These are phyloP conservation scores for Cyanoderma ruficeps DNA, from an alignment of 2,113 vertebrate species.

Conservation along the genomic window DNA sequence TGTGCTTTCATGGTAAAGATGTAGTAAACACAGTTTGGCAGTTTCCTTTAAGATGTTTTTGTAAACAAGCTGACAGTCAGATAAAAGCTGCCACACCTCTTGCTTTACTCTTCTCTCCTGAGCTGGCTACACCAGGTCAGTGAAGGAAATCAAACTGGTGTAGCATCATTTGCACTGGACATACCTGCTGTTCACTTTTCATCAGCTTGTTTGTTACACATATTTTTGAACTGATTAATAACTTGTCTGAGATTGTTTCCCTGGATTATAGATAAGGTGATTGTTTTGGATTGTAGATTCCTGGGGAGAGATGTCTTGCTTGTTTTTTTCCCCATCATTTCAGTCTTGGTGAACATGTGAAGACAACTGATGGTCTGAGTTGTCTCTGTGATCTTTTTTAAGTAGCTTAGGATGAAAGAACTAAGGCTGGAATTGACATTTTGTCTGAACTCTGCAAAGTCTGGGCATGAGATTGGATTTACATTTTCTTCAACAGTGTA, in stretches of 20 bases:
- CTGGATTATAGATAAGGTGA: neutral
- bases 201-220: neutral
- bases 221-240: neutral
- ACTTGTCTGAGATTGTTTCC: neutral
- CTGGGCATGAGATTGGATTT: neutral
- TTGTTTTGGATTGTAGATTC: neutral
- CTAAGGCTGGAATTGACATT: neutral
- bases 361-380: neutral
- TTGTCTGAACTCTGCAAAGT: neutral
- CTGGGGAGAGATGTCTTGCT: neutral
- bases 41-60: neutral
- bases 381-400: neutral
- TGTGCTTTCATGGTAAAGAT: neutral
- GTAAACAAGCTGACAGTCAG: neutral
- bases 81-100: neutral
- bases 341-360: neutral
- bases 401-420: neutral
- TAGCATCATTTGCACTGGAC: neutral
- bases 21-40: neutral
- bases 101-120: neutral
- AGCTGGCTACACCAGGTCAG: neutral
- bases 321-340: neutral
- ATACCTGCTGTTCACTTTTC: neutral
- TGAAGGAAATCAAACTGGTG: neutral
- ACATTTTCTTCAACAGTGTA: neutral